phyloP scores from a whole-genome alignment of 2,113 vertebrate species.

The Poeciliopsis turrubarensis region DNA sequence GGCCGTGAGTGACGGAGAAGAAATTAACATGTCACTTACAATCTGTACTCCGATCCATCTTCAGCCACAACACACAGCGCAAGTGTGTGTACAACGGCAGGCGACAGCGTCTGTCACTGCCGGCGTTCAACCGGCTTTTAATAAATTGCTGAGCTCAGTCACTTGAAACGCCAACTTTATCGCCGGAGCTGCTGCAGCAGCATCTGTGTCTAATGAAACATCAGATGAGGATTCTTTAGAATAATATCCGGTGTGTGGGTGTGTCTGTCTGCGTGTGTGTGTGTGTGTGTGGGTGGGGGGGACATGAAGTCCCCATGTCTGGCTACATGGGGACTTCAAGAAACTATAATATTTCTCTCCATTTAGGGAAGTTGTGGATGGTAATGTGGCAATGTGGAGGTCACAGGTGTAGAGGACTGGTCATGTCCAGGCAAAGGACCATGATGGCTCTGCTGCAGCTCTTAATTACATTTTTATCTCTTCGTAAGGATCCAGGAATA shows the following conservation, averaged over 20 bases:
- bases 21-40: slow-evolving; percentile 86
- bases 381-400: neutral
- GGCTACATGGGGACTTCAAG: slow-evolving; percentile 23
- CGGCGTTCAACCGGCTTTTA: slow-evolving; percentile 34
- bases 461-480: slow-evolving; percentile 56
- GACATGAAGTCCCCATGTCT: too few species aligned
- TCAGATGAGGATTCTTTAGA: slow-evolving; percentile 53
- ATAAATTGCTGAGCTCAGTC: slow-evolving; percentile 74
- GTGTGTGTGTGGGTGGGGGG: too few species aligned
- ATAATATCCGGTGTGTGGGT: slow-evolving; percentile 43
- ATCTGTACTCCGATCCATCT: slow-evolving; percentile 82
- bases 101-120: slow-evolving; percentile 11
- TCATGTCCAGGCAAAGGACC: slow-evolving; percentile 32
- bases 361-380: slow-evolving; percentile 27
- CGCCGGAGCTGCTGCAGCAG: slow-evolving; percentile 4
- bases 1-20: slow-evolving; percentile 81
- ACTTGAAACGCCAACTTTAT: slow-evolving; percentile 74
- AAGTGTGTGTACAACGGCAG: slow-evolving; percentile 29
- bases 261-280: slow-evolving; percentile 9
- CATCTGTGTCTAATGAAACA: slow-evolving; percentile 54
- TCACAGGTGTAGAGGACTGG: slow-evolving; percentile 7
- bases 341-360: slow-evolving; percentile 23
- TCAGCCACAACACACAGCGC: slow-evolving; percentile 53
- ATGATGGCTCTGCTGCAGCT: slow-evolving; percentile 43
- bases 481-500: slow-evolving; percentile 51